Evolutionary conservation across 2,888 invertebrate genomes (phyloP).

Genomic region (Drosophila atripex): DNA sequence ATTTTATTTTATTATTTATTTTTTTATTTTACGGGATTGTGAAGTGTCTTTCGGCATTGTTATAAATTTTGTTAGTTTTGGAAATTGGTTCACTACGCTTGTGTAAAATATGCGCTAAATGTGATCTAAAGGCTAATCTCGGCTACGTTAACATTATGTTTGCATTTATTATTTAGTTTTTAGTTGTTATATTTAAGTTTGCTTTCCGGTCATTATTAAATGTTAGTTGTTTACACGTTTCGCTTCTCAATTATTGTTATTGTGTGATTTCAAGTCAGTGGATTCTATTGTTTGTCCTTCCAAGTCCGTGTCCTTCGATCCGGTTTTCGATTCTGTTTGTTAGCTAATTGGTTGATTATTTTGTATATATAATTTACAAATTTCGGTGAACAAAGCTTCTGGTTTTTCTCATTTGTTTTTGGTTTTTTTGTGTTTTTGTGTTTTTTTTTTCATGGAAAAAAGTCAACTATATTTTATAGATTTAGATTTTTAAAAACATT

Average conservation of each 20-base stretch:
- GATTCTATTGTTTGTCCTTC: slow-evolving; percentile 10
- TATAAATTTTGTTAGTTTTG: slow-evolving; percentile 20
- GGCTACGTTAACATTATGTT: slow-evolving; percentile 52
- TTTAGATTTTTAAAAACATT: slow-evolving; percentile 38
- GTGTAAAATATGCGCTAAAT: slow-evolving; percentile 48
- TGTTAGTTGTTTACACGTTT: slow-evolving; percentile 10
- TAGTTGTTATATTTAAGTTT: slow-evolving; percentile 5
- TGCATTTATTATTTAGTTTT: slow-evolving; percentile 38
- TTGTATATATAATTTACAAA: slow-evolving; percentile 53
- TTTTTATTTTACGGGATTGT: not conserved
- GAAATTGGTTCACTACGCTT: slow-evolving; percentile 45
- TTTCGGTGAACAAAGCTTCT: slow-evolving; percentile 34
- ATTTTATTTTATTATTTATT: not conserved
- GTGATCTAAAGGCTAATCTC: slow-evolving; percentile 48
- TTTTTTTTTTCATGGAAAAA: slow-evolving; percentile 72
- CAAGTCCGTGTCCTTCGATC: not conserved
- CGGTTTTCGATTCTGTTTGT: slow-evolving; percentile 3
- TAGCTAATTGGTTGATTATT: slow-evolving; percentile 14
- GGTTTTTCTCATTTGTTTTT: slow-evolving; percentile 3
- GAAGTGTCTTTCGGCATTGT: not conserved
- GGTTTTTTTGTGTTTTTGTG: too few species aligned
- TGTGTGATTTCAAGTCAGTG: slow-evolving; percentile 27
- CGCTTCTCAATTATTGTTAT: slow-evolving; percentile 36
- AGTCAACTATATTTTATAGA: slow-evolving; percentile 64
- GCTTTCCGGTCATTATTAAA: too few species aligned